phyloP scores from a whole-genome alignment of 2,113 vertebrate genomes.

The Sapajus apella region DNA sequence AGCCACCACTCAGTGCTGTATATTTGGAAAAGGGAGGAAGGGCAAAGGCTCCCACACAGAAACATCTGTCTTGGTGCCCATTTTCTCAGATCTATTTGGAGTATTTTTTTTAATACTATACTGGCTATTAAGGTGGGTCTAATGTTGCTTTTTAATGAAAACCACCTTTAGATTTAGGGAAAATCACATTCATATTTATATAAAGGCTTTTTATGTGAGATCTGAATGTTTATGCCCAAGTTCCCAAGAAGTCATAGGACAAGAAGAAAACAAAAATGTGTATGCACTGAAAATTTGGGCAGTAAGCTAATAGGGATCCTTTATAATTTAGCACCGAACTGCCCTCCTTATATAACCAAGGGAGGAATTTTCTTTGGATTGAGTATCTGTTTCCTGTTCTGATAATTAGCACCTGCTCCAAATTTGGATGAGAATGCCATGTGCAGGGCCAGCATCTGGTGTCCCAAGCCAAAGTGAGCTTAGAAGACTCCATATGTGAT shows the following conservation, averaged over 20 bases:
- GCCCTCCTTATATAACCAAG: slow-evolving; percentile 58
- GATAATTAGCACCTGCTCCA: slow-evolving; percentile 67
- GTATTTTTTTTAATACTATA: slow-evolving; percentile 48
- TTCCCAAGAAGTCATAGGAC: not conserved
- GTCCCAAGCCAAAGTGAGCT: slow-evolving; percentile 59
- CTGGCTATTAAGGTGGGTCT: slow-evolving; percentile 24
- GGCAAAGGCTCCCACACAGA: slow-evolving; percentile 33
- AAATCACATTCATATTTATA: slow-evolving; percentile 57
- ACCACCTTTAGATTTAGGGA: slow-evolving; percentile 44
- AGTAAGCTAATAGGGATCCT: slow-evolving; percentile 46
- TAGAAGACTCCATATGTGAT: slow-evolving; percentile 75
- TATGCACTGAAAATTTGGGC: not conserved
- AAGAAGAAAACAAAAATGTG: slow-evolving; percentile 50
- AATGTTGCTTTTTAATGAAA: slow-evolving; percentile 69
- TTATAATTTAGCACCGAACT: slow-evolving; percentile 35
- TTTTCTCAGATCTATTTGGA: slow-evolving; percentile 52
- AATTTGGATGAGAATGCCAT: slow-evolving; percentile 70
- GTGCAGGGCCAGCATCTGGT: slow-evolving; percentile 67
- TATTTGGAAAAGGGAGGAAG: slow-evolving; percentile 54
- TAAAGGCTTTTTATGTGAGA: slow-evolving; percentile 35
- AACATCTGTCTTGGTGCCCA: slow-evolving; percentile 57
- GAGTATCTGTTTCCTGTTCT: slow-evolving; percentile 74
- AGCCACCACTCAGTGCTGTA: slow-evolving; percentile 40
- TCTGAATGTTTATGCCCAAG: slow-evolving; percentile 50
- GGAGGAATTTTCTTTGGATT: slow-evolving; percentile 62